Conservation (phyloP, 2,797 vertebrate species). For the Tokudaia muenninki region DNA sequence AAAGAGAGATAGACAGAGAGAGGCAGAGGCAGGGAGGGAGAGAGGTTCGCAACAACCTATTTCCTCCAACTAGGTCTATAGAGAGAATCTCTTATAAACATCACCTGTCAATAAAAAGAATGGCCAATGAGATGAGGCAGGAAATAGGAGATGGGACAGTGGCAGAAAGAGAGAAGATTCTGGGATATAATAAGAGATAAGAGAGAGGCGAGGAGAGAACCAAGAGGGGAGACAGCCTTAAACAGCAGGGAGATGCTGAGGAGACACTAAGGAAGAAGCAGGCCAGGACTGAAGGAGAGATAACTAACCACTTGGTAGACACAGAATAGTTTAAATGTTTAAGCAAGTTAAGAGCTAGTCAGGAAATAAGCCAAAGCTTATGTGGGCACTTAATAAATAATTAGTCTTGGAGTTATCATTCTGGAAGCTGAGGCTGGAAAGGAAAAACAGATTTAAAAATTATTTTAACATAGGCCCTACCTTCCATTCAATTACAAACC, state of each 20-base stretch:
- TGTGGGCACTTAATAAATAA: not conserved
- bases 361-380: not conserved
- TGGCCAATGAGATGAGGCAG: too few relatives aligned
- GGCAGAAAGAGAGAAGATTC: too few relatives aligned
- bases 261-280: not conserved
- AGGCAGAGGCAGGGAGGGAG: not conserved
- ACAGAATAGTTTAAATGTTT: not conserved
- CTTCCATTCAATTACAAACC: not conserved
- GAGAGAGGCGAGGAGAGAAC: too few relatives aligned
- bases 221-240: not conserved
- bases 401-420: not conserved
- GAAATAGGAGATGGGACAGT: too few relatives aligned
- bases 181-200: too few relatives aligned
- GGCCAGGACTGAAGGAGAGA: not conserved
- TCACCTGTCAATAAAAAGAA: too few relatives aligned
- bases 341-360: not conserved
- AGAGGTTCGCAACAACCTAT: not conserved
- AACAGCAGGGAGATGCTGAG: not conserved
- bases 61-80: not conserved
- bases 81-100: too few relatives aligned
- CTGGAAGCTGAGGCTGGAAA: not conserved
- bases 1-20: not conserved
- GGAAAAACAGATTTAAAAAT: not conserved
- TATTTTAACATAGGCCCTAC: not conserved
- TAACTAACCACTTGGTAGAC: not conserved